Evolutionary conservation across 1,140 invertebrate species (phyloP), one percentile per base, ranked within the genome.

Genomic region (Choristoneura fumiferana): DNA sequence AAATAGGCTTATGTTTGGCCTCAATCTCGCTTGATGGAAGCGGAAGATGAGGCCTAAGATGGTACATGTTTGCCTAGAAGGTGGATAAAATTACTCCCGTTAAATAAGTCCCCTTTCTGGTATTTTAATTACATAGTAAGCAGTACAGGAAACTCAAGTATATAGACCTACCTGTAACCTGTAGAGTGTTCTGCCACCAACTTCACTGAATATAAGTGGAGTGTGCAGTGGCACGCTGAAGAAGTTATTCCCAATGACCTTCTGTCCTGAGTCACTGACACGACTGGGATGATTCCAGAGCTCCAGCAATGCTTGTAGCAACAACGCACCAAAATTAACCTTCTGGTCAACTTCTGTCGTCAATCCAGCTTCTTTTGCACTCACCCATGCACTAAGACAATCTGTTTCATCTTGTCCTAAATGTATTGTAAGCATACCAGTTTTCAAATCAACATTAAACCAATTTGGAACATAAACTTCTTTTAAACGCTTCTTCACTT

Each of bases 371-470:
- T 99, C 98, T 84, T 96, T 97, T 0, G 96, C 95, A 49, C 98
- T 98, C 1, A 99, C 97, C 98, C 98, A 99, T 2, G 98, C 98
- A 33, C 97, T 95, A 77, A 99, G 97, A 84, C 98, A 99, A 78
- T 99, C 98, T 0, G 96, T 96, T 90, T 99, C 98, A 83, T 99
- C 98, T 88, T 97, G 95, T 0, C 95, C 95, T 66, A 99, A 91
- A 81, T 99, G 98, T 79, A 99, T 98, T 4, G 98, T 99, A 62
- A 99, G 89, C 95, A 99, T 97, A 59, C 98, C 99, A 61, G 98
- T 99, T 91, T 99, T 99, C 4, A 99, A 92, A 91, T 99, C 98
- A 54, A 99, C 97, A 76, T 96, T 98, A 87, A 99, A 99, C 99
- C 99, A 99, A 91, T 97, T 99, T 38, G 99, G 99, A 71, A 99